Conservation (phyloP, 2,113 vertebrate genomes). For the Leptodactylus fuscus region DNA sequence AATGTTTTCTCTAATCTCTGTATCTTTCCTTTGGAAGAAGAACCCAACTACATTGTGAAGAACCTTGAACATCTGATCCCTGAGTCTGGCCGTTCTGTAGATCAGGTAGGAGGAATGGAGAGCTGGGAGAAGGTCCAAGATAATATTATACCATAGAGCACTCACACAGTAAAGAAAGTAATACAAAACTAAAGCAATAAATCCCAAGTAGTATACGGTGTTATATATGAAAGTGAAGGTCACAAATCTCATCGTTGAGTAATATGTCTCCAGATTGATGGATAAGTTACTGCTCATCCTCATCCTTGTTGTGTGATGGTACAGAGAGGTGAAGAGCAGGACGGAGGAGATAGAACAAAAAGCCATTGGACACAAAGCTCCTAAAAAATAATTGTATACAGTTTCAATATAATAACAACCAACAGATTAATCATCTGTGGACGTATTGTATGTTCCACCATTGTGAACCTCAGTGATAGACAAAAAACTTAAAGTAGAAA, state of each 20-base stretch:
- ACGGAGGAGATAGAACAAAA: neutral
- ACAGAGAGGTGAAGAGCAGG: neutral
- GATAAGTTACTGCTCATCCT: neutral
- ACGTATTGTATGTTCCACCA: neutral
- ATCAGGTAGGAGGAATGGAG: slow-evolving; percentile 1
- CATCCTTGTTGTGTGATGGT: neutral
- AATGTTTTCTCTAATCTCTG: neutral
- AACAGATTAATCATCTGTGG: neutral
- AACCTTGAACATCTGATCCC: neutral
- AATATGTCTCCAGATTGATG: neutral
- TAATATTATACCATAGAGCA: neutral
- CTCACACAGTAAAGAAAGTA: neutral
- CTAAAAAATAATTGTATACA: neutral
- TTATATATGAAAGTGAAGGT: neutral
- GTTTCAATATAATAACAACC: no score
- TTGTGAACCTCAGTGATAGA: neutral
- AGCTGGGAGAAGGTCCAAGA: neutral
- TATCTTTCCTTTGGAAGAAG: neutral
- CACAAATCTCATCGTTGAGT: neutral
- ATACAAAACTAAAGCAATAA: neutral
- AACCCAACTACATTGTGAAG: neutral
- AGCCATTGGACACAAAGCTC: neutral
- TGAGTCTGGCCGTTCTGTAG: neutral
- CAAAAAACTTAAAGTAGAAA: no score
- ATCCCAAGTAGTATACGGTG: neutral